A percentile compares a stretch with the other conserved stretches of the same genome.
These are phyloP conservation scores for Brachynemurus nebulosus DNA, from an alignment of 2,888 invertebrate genomes.

Conservation along the genomic window DNA sequence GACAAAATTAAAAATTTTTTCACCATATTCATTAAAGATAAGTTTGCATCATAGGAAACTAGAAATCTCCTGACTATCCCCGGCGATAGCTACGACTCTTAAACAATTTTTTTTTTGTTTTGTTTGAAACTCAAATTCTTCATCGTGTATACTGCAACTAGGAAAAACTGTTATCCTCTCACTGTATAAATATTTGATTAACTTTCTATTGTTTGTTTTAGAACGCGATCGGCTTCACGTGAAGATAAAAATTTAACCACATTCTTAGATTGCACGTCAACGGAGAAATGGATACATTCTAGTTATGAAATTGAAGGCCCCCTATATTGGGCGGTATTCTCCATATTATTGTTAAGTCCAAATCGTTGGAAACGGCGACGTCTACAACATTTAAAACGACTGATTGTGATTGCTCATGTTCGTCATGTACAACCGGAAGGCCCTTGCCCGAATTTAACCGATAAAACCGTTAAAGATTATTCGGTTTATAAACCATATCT, in stretches of 20 bases:
- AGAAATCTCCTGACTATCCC: too few relatives aligned
- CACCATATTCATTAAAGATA: too few relatives aligned
- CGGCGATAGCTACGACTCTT: too few relatives aligned
- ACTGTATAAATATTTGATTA: too few relatives aligned
- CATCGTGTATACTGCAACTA: too few relatives aligned
- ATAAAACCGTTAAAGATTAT: slow-evolving; percentile 49
- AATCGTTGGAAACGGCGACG: slow-evolving; percentile 62
- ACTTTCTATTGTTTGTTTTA: slow-evolving; percentile 23
- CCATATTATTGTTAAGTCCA: slow-evolving; percentile 63
- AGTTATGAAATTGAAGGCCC: slow-evolving; percentile 86
- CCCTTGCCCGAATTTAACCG: slow-evolving; percentile 38
- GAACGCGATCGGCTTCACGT: slow-evolving; percentile 56
- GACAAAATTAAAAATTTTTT: too few relatives aligned
- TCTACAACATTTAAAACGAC: slow-evolving; percentile 57
- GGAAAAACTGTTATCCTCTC: too few relatives aligned
- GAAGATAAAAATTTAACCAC: slow-evolving; percentile 66
- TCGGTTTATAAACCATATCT: slow-evolving; percentile 72
- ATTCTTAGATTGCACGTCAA: slow-evolving; percentile 49
- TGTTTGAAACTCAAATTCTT: too few relatives aligned
- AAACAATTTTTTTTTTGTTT: too few relatives aligned
- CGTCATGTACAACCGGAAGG: slow-evolving; percentile 53
- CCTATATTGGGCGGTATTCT: slow-evolving; percentile 73
- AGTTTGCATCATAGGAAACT: too few relatives aligned
- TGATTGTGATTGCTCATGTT: slow-evolving; percentile 65
- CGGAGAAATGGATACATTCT: slow-evolving; percentile 59